Percentiles rank a stretch among this genome's conserved stretches.
These are phyloP conservation scores for Lycaena phlaeas DNA, from an alignment of 2,888 invertebrate genomes.

Conservation along the genomic window DNA sequence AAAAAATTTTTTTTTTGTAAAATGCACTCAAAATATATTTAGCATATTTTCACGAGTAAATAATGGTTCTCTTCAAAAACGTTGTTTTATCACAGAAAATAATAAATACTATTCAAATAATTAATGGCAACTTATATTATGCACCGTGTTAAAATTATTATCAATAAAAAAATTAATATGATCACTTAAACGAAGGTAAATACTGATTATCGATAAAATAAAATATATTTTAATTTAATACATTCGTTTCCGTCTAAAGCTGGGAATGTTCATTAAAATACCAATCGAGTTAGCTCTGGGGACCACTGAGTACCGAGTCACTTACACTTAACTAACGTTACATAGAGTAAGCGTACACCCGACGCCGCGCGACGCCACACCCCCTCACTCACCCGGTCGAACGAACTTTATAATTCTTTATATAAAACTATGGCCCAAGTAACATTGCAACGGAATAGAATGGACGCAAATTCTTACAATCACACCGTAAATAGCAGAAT, in stretches of 20 bases:
- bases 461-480: no score
- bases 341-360: no score
- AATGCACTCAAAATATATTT: slow-evolving; percentile 7
- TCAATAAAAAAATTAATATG: background rate
- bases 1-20: background rate
- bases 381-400: no score
- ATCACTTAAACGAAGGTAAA: slow-evolving; percentile 9
- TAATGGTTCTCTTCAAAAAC: slow-evolving; percentile 24
- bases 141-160: slow-evolving; percentile 37
- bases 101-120: slow-evolving; percentile 56
- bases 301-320: no score
- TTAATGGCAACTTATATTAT: slow-evolving; percentile 60
- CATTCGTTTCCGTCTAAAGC: background rate
- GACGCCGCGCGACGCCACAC: no score
- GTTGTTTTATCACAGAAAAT: slow-evolving; percentile 62
- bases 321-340: no score
- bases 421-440: no score
- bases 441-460: no score
- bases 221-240: no score
- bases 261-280: slow-evolving; percentile 7
- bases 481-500: no score
- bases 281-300: no score
- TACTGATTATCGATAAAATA: slow-evolving; percentile 7
- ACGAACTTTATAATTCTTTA: no score
- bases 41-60: slow-evolving; percentile 13